These are phyloP conservation scores for Eretmochelys imbricata DNA, from an alignment of 2,113 vertebrate genomes.

Conservation along the genomic window DNA sequence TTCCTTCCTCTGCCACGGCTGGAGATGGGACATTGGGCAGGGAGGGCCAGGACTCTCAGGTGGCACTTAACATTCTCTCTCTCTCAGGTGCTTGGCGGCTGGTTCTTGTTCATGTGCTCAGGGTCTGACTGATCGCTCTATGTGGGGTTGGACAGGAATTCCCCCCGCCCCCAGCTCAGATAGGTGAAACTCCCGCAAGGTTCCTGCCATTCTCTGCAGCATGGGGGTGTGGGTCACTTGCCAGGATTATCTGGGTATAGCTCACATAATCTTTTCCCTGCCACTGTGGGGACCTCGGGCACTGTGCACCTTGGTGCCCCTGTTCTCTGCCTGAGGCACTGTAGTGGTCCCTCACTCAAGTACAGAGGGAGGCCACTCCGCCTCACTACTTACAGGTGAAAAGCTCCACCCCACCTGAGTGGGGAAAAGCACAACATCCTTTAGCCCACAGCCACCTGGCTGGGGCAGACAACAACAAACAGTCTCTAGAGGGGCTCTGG, in stretches of 20 bases:
- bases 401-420: too few species aligned
- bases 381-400: too few species aligned
- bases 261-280: not conserved
- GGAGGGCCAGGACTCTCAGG: not conserved
- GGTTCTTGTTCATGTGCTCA: not conserved
- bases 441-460: too few species aligned
- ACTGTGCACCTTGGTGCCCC: too few species aligned
- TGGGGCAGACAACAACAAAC: too few species aligned
- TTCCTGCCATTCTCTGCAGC: not conserved
- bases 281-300: too few species aligned
- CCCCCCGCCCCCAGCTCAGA: not conserved
- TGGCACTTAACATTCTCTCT: not conserved
- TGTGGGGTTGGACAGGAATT: not conserved
- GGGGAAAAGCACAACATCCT: too few species aligned
- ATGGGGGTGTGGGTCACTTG: not conserved
- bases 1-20: not conserved
- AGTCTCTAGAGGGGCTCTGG: too few species aligned
- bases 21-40: not conserved
- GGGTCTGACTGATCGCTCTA: not conserved
- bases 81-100: not conserved
- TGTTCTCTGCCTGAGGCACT: too few species aligned
- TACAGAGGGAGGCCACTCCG: too few species aligned
- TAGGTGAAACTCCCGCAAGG: not conserved
- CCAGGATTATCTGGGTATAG: not conserved
- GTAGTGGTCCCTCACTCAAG: too few species aligned